Evolutionary conservation across 2,113 vertebrate genomes (phyloP), one percentile per base, ranked within the genome.

Genomic region (Petromus typicus): DNA sequence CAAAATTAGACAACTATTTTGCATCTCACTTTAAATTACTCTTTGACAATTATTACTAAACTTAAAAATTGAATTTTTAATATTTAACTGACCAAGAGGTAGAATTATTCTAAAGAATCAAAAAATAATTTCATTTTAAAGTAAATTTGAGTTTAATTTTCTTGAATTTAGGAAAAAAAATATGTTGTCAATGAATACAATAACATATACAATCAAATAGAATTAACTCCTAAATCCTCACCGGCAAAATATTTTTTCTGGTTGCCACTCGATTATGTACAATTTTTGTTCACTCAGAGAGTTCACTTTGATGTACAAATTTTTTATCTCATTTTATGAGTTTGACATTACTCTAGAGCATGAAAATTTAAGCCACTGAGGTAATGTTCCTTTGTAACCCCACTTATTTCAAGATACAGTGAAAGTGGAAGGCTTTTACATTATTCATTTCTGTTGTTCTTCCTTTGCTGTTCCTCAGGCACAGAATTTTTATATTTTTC

Each of bases 1-100:
- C 88, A 66, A 95, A 95, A 90, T 61, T 5, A 82, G 56, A 54
- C n/a, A 78, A 43, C 93, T 3, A 92, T 90, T 43, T 63, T 12
- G 30, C 8, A 14, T 32, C 18, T 25, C 51, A 20, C 16, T 94
- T 88, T 37, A 56, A 22, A 88, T 51, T 63, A 90, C 84, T 81
- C 23, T 37, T 90, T 82, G 18, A 54, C 30, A 82, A 91, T 48
- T 81, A 81, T 76, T 63, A 51, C 69, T 92, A 91, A 76, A 3
- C 27, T 89, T 23, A 34, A 91, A 76, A 32, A 61, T 37, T 75
- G 30, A 20, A 83, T 48, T 64, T 67, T 73, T 93, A 79, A 73
- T 73, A 88, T 71, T 91, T 91, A 61, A 78, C 59, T 23, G 80
- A 43, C 6, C 32, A 66, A 80, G 48, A 91, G 6, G 25, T 7